These are phyloP conservation scores for Brachyopa scutellaris DNA, from an alignment of 2,888 invertebrate genomes.

Conservation along the genomic window DNA sequence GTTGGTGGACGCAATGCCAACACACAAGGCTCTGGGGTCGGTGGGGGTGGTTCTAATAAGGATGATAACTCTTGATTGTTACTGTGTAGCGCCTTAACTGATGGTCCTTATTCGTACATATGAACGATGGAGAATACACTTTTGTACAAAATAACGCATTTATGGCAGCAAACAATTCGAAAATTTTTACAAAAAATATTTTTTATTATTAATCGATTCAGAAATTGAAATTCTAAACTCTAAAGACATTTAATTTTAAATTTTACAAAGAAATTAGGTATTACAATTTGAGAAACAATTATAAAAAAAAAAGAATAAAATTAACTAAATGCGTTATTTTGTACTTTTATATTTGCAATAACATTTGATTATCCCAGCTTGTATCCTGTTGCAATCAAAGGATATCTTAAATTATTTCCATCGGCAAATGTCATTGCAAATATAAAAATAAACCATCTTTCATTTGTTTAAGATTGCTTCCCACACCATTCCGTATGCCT, in stretches of 20 bases:
- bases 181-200: constrained; percentile 74
- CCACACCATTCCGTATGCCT: constrained; percentile 83
- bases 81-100: constrained; percentile 99
- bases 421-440: constrained; percentile 75
- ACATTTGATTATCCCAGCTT: constrained; percentile 73
- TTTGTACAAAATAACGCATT: constrained; percentile 81
- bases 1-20: constrained; percentile 81
- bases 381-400: constrained; percentile 76
- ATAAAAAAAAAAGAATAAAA: not conserved
- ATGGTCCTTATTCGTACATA: constrained; percentile 92
- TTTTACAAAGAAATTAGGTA: not conserved
- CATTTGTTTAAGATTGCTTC: constrained; percentile 82
- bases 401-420: constrained; percentile 72
- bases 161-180: constrained; percentile 77
- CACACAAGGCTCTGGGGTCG: constrained; percentile 84
- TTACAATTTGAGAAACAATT: not conserved
- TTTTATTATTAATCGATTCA: constrained; percentile 65
- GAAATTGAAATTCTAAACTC: constrained; percentile 40
- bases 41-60: constrained; percentile 88
- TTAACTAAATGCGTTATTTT: constrained; percentile 78
- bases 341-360: constrained; percentile 80
- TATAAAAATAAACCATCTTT: constrained; percentile 79
- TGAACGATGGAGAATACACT: constrained; percentile 82
- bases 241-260: not conserved
- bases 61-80: constrained; percentile 99